Conservation (phyloP, 2,888 invertebrate species). For the Spodoptera exigua region DNA sequence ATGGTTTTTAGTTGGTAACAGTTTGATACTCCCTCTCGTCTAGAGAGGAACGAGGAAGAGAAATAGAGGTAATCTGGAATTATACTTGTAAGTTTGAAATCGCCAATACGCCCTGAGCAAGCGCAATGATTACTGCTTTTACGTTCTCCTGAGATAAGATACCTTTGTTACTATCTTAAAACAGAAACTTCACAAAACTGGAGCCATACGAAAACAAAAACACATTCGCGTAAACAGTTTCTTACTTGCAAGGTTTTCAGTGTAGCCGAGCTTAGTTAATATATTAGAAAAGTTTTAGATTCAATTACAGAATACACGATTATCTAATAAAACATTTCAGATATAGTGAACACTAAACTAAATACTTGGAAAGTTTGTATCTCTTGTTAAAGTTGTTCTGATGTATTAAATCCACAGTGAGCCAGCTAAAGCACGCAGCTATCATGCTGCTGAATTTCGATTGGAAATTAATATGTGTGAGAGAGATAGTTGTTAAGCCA, state of each 20-base stretch:
- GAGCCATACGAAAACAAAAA: background rate
- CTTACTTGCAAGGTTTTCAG: conserved; percentile 9
- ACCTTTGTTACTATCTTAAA: too few species aligned
- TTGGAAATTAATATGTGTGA: conserved; percentile 46
- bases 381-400: conserved; percentile 49
- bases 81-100: too few species aligned
- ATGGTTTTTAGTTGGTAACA: too few species aligned
- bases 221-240: background rate
- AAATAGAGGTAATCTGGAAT: too few species aligned
- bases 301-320: conserved; percentile 38
- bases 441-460: conserved; percentile 39
- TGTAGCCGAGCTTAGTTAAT: conserved; percentile 11
- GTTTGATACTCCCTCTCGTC: too few species aligned
- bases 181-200: too few species aligned
- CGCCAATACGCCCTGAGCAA: too few species aligned
- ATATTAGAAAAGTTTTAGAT: conserved; percentile 44
- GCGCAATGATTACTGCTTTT: too few species aligned
- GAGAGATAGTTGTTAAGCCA: conserved; percentile 21
- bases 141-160: too few species aligned
- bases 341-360: conserved; percentile 43
- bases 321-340: conserved; percentile 46
- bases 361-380: conserved; percentile 51
- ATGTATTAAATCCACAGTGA: conserved; percentile 48
- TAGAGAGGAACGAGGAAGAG: too few species aligned
- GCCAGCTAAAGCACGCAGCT: conserved; percentile 31